Base-by-base conservation (phyloP, 2,888 invertebrate genomes). In the Omphaloscelis lunosa region DNA sequence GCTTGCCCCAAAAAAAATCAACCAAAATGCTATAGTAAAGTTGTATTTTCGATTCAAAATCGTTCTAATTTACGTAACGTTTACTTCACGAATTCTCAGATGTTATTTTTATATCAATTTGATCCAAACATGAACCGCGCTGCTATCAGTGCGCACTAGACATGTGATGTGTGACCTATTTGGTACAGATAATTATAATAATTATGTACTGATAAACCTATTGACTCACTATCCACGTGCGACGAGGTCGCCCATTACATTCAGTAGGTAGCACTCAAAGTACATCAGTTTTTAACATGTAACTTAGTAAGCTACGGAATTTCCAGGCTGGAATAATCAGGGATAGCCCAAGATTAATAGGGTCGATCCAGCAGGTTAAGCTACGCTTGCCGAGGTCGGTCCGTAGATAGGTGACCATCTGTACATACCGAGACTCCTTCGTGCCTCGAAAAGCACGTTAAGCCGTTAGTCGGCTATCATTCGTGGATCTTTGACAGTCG, bases 161-260 rank as follows among this genome's bases (percentile, higher is more conserved):
- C 65, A 77, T 72, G 80, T 83, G 78, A 80, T 73, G 69, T 23
- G 29, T 88, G 86, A 87, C 75, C 75, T 79, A 80, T 70, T 79
- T 73, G 51, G 67, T 65, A 67, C 27, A 72, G 72, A 77, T 79
- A 69, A 83, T 74, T 80, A 76, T 65, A 86, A 74, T 74, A 67
- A 70, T 56, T 71, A 59, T 59, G 51, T 59, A 58, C 59, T 41
- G 88, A 87, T 84, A 86, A 88, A 80, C 77, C 59, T 48, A 66
- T 72, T 86, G 88, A 80, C 79, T 80, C 80, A 83, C 23, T 84
- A 66, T 70, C 86, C 78, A 85, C 88, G 83, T 78, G 77, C 59
- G 59, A 23, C 82, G 86, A 88, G 86, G 87, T 80, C 78, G 69
- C 27, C 17, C 39, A 23, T 65, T 41, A 48, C 2, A 34, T 45